Base-by-base conservation (phyloP, 2,113 vertebrate species). In the Varanus komodoensis region DNA sequence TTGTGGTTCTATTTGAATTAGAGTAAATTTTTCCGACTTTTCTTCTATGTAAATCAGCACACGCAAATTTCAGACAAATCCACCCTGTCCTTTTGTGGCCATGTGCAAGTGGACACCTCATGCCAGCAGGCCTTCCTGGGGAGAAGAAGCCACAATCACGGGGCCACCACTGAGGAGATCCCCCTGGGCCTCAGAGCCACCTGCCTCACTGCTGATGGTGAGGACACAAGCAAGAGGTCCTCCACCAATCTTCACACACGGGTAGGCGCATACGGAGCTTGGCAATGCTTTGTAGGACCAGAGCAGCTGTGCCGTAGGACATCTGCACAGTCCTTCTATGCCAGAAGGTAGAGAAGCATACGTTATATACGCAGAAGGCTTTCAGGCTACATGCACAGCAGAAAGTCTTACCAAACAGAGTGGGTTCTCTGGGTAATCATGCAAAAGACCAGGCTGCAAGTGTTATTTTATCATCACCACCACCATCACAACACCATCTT, bases 211-310 rank as follows among this genome's bases (percentile, higher is more conserved):
- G 50, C 68, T 34, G 8, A 15, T 44, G 61, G 34, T 38, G 23
- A 29, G 15, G 64, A 3, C 44, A 29, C 44, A 19, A 32, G 68
- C 4, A n/a, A 71, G 73, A 21, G 0, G 23, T 12, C 32, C 52
- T 73, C 61, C 61, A 29, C 34, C 44, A 7, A 29, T 38, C 11
- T 73, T 54, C 23, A 52, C 11, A 71, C 48, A 78, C 38, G 19
- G 75, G 5, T 44, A 78, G 21, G 75, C 75, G 48, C 21, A 48
- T 48, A 48, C 48, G 38, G 38, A 48, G 8, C 3, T 4, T 8
- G 8, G 38, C 21, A 1, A 6, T 29, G 82, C 1, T 1, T 32
- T 1, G 21, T 2, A 0, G 27, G 0, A 0, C 54, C 1, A 4
- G 50, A 84, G 84, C 0, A 6, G 23, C 4, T 11, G 21, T 11